These are phyloP conservation scores for Smithornis capensis DNA, from an alignment of 2,113 vertebrate genomes.

Conservation along the genomic window DNA sequence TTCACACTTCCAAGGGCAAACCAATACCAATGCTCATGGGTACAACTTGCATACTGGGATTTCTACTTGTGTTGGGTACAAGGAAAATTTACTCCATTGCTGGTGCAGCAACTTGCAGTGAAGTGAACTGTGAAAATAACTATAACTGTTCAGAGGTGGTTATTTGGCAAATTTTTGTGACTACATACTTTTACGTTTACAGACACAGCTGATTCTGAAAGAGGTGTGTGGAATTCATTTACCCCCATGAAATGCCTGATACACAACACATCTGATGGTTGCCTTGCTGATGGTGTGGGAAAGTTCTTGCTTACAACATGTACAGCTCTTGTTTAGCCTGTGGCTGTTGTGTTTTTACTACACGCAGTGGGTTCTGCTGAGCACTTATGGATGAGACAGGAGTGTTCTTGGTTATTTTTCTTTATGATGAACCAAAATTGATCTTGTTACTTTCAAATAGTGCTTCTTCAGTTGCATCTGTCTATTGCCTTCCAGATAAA, in stretches of 20 bases:
- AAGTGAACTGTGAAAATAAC: not conserved
- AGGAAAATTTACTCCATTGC: not conserved
- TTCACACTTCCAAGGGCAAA: not conserved
- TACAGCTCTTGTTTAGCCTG: not conserved
- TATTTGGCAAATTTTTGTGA: not conserved
- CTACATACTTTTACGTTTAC: not conserved
- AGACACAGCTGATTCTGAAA: not conserved
- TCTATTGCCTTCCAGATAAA: not conserved
- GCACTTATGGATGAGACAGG: not conserved
- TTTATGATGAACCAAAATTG: not conserved
- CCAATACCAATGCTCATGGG: not conserved
- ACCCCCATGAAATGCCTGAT: not conserved
- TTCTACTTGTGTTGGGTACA: not conserved
- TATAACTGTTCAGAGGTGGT: not conserved
- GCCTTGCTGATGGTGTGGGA: not conserved
- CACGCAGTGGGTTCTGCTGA: not conserved
- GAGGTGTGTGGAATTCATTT: not conserved
- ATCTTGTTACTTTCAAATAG: not conserved
- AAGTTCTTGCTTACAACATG: not conserved
- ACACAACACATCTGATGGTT: not conserved
- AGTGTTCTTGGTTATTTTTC: not conserved
- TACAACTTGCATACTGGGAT: not conserved
- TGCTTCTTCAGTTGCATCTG: not conserved
- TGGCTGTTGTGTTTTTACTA: not conserved
- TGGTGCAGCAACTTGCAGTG: not conserved